These are phyloP conservation scores for Ectropis grisescens DNA, from an alignment of 1,140 invertebrate genomes.

Conservation along the genomic window DNA sequence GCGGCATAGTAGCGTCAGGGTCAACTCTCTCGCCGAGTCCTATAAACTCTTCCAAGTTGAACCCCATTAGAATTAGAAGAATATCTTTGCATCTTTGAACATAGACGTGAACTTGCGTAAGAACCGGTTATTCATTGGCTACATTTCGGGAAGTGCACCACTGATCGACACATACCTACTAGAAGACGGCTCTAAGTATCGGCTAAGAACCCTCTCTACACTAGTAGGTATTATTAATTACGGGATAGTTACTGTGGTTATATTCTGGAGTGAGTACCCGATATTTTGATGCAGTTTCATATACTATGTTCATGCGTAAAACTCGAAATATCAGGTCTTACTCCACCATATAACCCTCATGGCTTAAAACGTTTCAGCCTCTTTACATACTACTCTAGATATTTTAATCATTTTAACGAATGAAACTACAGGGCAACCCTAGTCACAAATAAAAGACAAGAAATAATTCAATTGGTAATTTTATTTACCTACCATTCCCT, in stretches of 20 bases:
- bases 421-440: background rate
- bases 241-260: background rate
- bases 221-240: too few relatives aligned
- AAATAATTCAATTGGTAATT: conserved; percentile 10
- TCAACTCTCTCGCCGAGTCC: conserved; percentile 18
- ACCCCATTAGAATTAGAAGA: conserved; percentile 13
- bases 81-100: background rate
- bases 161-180: too few relatives aligned
- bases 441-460: conserved; percentile 27
- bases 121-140: background rate
- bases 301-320: too few relatives aligned
- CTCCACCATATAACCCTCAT: background rate
- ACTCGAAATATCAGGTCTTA: background rate
- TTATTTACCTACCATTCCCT: conserved; percentile 47
- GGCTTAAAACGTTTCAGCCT: background rate
- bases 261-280: too few relatives aligned
- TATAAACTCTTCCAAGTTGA: conserved; percentile 32
- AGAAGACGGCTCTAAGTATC: too few relatives aligned
- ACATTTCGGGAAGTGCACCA: too few relatives aligned
- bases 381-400: background rate
- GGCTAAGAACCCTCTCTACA: too few relatives aligned
- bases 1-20: conserved; percentile 19
- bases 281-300: too few relatives aligned
- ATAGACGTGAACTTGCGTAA: background rate
- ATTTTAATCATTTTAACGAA: background rate